Evolutionary conservation across 2,797 vertebrate genomes (phyloP), one percentile per base, ranked within the genome.

Genomic region (Hoplostethus atlanticus): DNA sequence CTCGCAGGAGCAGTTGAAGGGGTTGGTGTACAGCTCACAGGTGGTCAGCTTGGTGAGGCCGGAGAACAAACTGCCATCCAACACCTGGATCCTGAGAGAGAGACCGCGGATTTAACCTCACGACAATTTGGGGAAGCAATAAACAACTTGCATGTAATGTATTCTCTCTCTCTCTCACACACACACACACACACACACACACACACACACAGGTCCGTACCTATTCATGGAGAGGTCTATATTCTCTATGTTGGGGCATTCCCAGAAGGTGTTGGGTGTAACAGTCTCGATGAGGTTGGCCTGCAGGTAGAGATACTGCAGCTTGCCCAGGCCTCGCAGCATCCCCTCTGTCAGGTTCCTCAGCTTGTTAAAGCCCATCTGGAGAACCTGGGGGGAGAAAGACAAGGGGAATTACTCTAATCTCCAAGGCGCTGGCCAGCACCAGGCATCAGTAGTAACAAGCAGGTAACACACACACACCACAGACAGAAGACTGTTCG

Each of bases 291-390:
- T 99, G 91, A 97, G 96, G 92, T 99, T 99, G 76, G 98, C 98
- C 87, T 99, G 98, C 88, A 99, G 96, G 95, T 99, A 99, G 76
- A 99, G 97, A 85, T 99, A 98, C 95, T 99, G 97, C 82, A 99
- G 95, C 90, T 97, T 97, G 82, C 96, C 94, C 93, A 99, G 94
- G 66, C 98, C 98, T 31, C 97, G 95, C 82, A 99, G 94, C 94
- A 96, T 97, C 17, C 97, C 98, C 92, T 98, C 98, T 0, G 97
- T 99, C 85, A 99, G 95, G 94, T 97, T 99, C 87, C 97, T 95
- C 88, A 99, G 93, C 74, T 96, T 96, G 93, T 99, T 99, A 89
- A 99, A 99, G 81, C 98, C 98, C 81, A 99, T 95, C 94, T 99
- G 98, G 89, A 99, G 95, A 89, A 98, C 97, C 94, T 97, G 96